A percentile compares a stretch with the other conserved stretches of the same genome.
Evolutionary conservation across 2,113 vertebrate genomes (phyloP).

Genomic region (Phyllopteryx taeniolatus): DNA sequence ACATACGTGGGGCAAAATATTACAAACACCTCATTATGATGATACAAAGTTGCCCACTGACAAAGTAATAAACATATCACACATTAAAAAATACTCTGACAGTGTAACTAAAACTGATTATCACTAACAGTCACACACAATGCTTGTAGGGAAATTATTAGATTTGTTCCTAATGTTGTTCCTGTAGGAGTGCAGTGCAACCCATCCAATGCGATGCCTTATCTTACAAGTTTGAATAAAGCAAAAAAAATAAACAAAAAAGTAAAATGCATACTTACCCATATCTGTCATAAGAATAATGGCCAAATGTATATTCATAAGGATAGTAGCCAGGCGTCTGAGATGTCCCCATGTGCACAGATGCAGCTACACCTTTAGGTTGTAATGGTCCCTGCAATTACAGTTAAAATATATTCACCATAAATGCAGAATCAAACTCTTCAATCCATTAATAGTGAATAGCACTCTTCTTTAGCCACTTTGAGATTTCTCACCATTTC

Average conservation of each 20-base stretch:
- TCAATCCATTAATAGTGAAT: not conserved
- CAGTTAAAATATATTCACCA: constrained; percentile 11
- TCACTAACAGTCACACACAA: not conserved
- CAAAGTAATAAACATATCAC: not conserved
- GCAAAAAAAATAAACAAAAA: not conserved
- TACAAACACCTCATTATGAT: no score
- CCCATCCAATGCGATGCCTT: not conserved
- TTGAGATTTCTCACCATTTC: not conserved
- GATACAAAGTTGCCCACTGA: no score
- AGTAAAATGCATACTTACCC: constrained; percentile 49
- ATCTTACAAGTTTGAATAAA: not conserved
- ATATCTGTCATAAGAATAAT: constrained; percentile 91
- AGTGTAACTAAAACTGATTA: not conserved
- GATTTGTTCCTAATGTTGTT: not conserved
- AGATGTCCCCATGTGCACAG: constrained; percentile 78
- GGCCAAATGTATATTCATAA: constrained; percentile 86
- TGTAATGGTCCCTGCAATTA: constrained; percentile 80
- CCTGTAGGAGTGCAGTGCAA: not conserved
- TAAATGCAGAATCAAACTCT: not conserved
- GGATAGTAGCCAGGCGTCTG: constrained; percentile 85
- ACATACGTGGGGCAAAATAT: no score
- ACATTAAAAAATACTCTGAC: not conserved
- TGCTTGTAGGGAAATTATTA: not conserved
- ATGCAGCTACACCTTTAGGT: constrained; percentile 79
- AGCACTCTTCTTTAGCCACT: not conserved